phyloP scores from a whole-genome alignment of 2,888 invertebrate species.

The Holacanthella duospinosa region DNA sequence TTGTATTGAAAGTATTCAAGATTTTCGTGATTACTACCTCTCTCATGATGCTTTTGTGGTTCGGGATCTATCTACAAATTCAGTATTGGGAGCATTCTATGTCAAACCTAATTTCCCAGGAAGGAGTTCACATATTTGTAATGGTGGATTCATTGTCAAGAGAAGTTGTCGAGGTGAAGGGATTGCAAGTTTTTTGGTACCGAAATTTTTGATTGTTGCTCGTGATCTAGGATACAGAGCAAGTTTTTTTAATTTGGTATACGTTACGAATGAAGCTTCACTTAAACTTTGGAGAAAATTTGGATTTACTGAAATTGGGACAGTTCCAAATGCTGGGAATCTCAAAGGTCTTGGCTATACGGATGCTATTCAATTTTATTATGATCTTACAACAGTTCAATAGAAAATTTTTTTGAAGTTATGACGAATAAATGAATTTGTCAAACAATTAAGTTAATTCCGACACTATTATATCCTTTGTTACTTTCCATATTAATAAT shows the following conservation, averaged over 20 bases:
- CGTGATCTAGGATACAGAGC: conserved; percentile 11
- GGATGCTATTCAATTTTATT: conserved; percentile 10
- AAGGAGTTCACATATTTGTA: conserved; percentile 15
- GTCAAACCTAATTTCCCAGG: conserved; percentile 16
- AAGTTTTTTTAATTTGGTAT: conserved; percentile 13
- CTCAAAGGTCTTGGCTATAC: conserved; percentile 10
- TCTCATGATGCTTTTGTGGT: conserved; percentile 8
- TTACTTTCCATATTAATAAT: too few relatives aligned
- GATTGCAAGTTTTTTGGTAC: conserved; percentile 8
- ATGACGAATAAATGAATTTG: too few relatives aligned
- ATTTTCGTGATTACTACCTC: conserved; percentile 8
- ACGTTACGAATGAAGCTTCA: conserved; percentile 10
- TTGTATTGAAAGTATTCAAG: conserved; percentile 1
- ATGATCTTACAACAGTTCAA: conserved; percentile 7
- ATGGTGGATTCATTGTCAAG: conserved; percentile 16
- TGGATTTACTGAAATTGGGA: conserved; percentile 10
- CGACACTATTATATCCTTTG: too few relatives aligned
- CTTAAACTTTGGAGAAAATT: conserved; percentile 11
- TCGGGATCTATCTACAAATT: background rate
- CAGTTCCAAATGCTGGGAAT: conserved; percentile 9
- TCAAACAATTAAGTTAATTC: too few relatives aligned
- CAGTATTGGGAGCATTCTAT: conserved; percentile 13
- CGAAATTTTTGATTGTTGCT: conserved; percentile 12
- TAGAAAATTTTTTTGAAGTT: too few relatives aligned
- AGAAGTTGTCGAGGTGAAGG: conserved; percentile 9